These are phyloP conservation scores for Bicyclus anynana DNA, from an alignment of 1,140 invertebrate species.

Conservation along the genomic window DNA sequence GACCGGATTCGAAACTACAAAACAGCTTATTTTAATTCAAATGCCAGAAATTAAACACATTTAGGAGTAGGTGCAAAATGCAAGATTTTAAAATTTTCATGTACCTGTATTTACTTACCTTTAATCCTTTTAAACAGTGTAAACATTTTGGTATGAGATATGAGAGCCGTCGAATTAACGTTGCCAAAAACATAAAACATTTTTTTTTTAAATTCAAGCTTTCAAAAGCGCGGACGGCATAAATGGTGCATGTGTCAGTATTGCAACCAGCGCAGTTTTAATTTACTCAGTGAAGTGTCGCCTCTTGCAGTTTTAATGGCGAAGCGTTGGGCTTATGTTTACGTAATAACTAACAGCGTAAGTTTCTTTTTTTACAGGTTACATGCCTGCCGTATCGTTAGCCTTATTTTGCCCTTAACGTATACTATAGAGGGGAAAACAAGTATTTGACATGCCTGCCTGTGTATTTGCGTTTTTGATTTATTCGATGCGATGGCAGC, in stretches of 20 bases:
- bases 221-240: background rate
- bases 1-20: too few species aligned
- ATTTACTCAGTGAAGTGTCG: conserved; percentile 7
- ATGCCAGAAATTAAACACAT: too few species aligned
- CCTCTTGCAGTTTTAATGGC: conserved; percentile 3
- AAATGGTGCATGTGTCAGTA: conserved; percentile 2
- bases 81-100: too few species aligned
- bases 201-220: background rate
- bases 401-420: background rate
- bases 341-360: conserved; percentile 2
- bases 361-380: background rate
- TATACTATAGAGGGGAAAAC: too few species aligned
- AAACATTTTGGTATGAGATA: background rate
- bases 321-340: background rate
- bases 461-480: too few species aligned
- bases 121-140: too few species aligned
- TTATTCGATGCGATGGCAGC: background rate
- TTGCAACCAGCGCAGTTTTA: conserved; percentile 4
- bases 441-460: background rate
- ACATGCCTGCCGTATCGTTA: background rate
- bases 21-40: too few species aligned
- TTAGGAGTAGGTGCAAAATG: too few species aligned
- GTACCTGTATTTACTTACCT: too few species aligned
- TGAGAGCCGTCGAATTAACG: too few species aligned
- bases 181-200: background rate